Evolutionary conservation across 2,797 vertebrate genomes (phyloP).

Genomic region (Melanotaenia parkinsoni): DNA sequence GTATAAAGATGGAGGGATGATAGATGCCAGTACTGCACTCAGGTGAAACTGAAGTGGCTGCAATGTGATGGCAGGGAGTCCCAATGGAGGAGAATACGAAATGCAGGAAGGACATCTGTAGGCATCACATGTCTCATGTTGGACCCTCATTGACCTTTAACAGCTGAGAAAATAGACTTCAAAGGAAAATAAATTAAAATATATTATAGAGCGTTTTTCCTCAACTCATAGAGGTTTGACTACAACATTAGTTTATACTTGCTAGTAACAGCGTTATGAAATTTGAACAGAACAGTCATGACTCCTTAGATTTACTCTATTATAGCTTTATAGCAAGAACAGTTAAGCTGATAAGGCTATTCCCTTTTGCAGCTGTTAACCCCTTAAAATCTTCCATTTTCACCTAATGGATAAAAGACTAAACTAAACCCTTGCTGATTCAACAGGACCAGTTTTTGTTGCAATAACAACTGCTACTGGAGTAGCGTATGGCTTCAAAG

Average conservation of each 20-base stretch:
- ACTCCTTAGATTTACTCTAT: too few species aligned
- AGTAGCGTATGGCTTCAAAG: too few species aligned
- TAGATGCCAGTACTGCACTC: slow-evolving; percentile 78
- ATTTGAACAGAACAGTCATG: neutral
- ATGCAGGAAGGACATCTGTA: slow-evolving; percentile 40
- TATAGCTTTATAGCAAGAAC: too few species aligned
- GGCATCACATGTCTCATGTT: slow-evolving; percentile 21
- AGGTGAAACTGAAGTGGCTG: slow-evolving; percentile 79
- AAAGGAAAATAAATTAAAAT: neutral
- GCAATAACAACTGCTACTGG: too few species aligned
- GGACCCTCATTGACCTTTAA: slow-evolving; percentile 14
- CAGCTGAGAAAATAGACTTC: neutral
- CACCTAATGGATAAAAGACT: too few species aligned
- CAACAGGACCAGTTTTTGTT: too few species aligned
- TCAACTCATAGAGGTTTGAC: neutral
- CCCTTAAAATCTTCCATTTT: too few species aligned
- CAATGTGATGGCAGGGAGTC: slow-evolving; percentile 65
- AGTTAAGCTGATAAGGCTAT: too few species aligned
- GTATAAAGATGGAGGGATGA: slow-evolving; percentile 58
- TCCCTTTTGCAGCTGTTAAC: too few species aligned
- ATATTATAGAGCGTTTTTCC: neutral
- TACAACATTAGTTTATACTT: neutral
- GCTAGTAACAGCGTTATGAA: neutral
- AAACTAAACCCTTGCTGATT: too few species aligned
- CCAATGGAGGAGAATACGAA: slow-evolving; percentile 45